A percentile compares a stretch with the other conserved stretches of the same genome.
These are phyloP conservation scores for Chlamydotis undulata DNA, from an alignment of 2,113 vertebrate genomes.

Conservation along the genomic window DNA sequence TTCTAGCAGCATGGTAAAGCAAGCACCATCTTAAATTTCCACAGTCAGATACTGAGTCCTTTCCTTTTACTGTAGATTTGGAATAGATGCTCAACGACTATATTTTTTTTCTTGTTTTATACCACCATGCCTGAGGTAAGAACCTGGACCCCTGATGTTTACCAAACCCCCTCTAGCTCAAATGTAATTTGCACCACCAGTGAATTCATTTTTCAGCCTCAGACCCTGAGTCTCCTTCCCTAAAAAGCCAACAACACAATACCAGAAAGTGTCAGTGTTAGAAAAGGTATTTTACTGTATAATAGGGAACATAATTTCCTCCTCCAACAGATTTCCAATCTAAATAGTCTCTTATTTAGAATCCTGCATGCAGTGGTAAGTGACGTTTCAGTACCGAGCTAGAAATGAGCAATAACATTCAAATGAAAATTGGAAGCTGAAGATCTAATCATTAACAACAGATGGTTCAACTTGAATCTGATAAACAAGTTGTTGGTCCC, in stretches of 20 bases:
- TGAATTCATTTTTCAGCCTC: conserved; percentile 1
- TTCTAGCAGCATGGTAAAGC: background rate
- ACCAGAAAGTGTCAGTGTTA: conserved; percentile 20
- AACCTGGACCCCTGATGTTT: background rate
- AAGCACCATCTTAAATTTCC: background rate
- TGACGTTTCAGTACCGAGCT: conserved; percentile 45
- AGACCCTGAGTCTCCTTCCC: conserved; percentile 7
- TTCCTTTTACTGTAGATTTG: background rate
- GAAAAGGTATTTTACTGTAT: conserved; percentile 38
- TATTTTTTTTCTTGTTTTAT: background rate
- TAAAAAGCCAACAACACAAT: background rate
- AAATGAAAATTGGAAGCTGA: conserved; percentile 80
- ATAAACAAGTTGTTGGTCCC: conserved; percentile 75
- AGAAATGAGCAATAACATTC: conserved; percentile 82
- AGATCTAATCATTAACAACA: conserved; percentile 82
- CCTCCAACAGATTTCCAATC: conserved; percentile 64
- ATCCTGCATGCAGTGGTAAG: conserved; percentile 56
- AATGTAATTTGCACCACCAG: background rate
- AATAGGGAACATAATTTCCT: conserved; percentile 70
- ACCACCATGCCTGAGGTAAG: background rate
- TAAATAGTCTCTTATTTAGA: conserved; percentile 73
- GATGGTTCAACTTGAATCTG: conserved; percentile 76
- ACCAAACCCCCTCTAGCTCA: background rate
- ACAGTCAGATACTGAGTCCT: background rate
- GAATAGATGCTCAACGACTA: background rate